Conservation (phyloP, 2,113 vertebrate genomes). For the Lepisosteus oculatus region DNA sequence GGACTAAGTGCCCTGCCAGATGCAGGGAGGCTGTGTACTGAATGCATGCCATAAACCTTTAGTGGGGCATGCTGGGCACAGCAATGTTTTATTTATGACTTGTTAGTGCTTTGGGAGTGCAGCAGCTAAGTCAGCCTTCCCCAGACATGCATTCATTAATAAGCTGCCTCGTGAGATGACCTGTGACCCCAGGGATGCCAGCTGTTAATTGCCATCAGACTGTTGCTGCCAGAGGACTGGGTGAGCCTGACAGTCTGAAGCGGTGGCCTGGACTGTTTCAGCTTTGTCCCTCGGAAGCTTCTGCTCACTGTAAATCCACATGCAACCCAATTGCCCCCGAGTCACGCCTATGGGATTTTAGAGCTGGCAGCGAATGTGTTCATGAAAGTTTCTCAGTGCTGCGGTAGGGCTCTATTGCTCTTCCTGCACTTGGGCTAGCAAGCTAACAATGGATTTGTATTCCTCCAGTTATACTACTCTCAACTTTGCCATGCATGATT, state of each 20-base stretch:
- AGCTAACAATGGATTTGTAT: constrained; percentile 7
- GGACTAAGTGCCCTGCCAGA: not conserved
- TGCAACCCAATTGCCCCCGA: constrained; percentile 14
- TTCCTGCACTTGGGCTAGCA: not conserved
- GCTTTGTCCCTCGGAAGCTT: not conserved
- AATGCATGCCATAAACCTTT: constrained; percentile 20
- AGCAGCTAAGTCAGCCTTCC: constrained; percentile 28
- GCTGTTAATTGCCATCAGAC: constrained; percentile 25
- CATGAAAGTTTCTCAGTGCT: constrained; percentile 20
- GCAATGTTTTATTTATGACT: constrained; percentile 48
- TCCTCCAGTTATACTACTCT: too few relatives aligned
- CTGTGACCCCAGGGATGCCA: constrained; percentile 11
- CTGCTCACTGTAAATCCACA: not conserved
- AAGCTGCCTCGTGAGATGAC: constrained; percentile 20
- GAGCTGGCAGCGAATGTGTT: constrained; percentile 32
- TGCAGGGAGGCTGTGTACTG: not conserved
- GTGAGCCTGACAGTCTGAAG: constrained; percentile 19
- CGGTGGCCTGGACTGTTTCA: constrained; percentile 28
- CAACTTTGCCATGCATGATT: too few relatives aligned
- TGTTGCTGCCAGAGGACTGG: constrained; percentile 21
- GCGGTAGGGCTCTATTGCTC: not conserved
- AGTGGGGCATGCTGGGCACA: not conserved
- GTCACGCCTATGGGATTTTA: not conserved
- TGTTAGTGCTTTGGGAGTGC: constrained; percentile 13
- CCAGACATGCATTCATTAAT: constrained; percentile 12